Evolutionary conservation across 2,113 vertebrate genomes (phyloP), one percentile per base, ranked within the genome.

Genomic region (Chloropsis cyanopogon): DNA sequence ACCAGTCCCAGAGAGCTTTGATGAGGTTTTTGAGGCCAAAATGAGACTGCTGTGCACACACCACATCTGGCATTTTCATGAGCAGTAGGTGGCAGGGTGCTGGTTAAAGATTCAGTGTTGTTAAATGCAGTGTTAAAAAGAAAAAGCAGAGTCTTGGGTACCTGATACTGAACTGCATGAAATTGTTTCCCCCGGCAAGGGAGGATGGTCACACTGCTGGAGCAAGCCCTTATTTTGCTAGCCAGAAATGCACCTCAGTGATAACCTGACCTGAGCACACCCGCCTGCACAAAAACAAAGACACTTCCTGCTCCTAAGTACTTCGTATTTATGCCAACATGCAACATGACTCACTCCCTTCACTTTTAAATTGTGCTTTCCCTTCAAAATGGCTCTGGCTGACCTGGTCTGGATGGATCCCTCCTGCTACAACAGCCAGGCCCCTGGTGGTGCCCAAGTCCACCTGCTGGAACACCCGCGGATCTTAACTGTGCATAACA

Each of bases 381-480:
- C 31, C 50, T 80, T 88, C 68, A 26, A 47, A 77, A 77, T 35
- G 1, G 22, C 59, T 88, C 88, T 1, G 3, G 31, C 50, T 82
- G 53, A 53, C 63, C 41, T n/a, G 47, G 8, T 49, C 26, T 56
- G 54, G 31, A 6, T 15, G n/a, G 29, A 66, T 47, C 16, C 26
- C 33, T 78, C 49, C 52, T 29, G 21, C 78, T 52, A 6, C 0
- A 2, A 4, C 1, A 1, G 25, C 46, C 73, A 64, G 44, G 50
- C 29, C 33, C 0, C 0, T 0, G 2, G 20, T 8, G 10, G 10
- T 57, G 52, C 25, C 22, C 70, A 66, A 71, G 35, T 20, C 31
- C 9, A 5, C 2, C 1, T 25, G 29, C 54, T 81, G 50, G 46
- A 81, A 29, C 28, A 49, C 42, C 13, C 3, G 0, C 16, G 21